A percentile compares a stretch with the other conserved stretches of the same genome.
These are phyloP conservation scores for Orchestia grillus DNA, from an alignment of 1,140 invertebrate genomes.

Conservation along the genomic window DNA sequence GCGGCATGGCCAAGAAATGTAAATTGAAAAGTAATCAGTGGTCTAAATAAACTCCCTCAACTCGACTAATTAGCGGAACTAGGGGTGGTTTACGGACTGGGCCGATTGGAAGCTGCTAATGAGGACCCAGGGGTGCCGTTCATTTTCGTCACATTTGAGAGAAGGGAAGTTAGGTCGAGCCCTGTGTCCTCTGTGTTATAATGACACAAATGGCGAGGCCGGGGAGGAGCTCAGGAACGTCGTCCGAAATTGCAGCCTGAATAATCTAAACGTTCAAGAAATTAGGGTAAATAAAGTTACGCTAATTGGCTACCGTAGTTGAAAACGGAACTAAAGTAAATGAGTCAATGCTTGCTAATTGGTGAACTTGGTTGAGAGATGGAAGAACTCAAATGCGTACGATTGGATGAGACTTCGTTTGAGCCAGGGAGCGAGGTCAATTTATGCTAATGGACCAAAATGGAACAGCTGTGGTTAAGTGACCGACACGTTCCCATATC, in stretches of 20 bases:
- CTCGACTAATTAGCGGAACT: not conserved
- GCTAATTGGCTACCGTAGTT: too few species aligned
- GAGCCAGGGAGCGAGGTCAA: not conserved
- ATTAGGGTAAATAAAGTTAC: too few species aligned
- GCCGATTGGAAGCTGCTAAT: not conserved
- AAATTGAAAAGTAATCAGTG: not conserved
- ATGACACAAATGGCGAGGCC: not conserved
- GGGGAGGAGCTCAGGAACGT: not conserved
- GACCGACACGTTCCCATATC: too few species aligned
- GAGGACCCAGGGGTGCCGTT: not conserved
- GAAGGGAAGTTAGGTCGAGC: not conserved
- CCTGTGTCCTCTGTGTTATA: not conserved
- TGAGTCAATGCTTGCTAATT: too few species aligned
- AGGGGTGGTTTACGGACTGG: not conserved
- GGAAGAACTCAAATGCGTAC: too few species aligned
- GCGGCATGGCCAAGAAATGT: not conserved
- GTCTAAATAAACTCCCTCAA: not conserved
- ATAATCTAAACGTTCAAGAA: not conserved
- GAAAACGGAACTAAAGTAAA: too few species aligned
- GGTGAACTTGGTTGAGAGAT: too few species aligned
- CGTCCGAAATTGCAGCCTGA: not conserved
- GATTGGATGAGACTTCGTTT: too few species aligned
- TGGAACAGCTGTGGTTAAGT: too few species aligned
- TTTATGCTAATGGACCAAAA: too few species aligned
- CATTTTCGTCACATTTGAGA: constrained; percentile 31